phyloP scores from a whole-genome alignment of 1,140 invertebrate genomes.

The Heliconius himera region DNA sequence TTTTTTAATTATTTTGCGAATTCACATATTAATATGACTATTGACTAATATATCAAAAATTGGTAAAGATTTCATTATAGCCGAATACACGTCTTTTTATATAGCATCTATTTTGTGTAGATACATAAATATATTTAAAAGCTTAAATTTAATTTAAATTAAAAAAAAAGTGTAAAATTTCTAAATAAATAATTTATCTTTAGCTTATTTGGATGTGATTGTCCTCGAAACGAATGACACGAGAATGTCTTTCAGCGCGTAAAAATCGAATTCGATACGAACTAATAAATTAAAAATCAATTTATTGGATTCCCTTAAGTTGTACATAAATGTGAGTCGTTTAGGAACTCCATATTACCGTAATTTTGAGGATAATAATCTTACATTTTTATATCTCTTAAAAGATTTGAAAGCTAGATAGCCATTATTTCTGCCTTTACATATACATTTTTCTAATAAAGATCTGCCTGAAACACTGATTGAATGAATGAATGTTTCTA shows the following conservation, averaged over 20 bases:
- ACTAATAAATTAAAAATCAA: conserved; percentile 60
- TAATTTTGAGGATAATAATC: background rate
- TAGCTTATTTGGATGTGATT: conserved; percentile 15
- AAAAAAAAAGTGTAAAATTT: too few relatives aligned
- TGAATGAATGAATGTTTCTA: background rate
- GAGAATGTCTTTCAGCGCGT: conserved; percentile 38
- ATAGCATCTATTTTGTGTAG: too few relatives aligned
- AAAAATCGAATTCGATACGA: conserved; percentile 51
- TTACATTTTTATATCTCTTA: background rate
- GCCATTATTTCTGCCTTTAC: background rate
- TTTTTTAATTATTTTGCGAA: too few relatives aligned
- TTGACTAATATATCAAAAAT: too few relatives aligned
- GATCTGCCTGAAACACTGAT: background rate
- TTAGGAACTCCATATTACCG: background rate
- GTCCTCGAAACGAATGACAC: conserved; percentile 36
- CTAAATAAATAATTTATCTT: background rate
- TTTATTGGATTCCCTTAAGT: conserved; percentile 49
- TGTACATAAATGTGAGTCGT: background rate
- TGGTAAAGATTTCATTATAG: too few relatives aligned
- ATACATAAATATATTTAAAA: too few relatives aligned
- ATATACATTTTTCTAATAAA: background rate
- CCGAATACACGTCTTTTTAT: too few relatives aligned
- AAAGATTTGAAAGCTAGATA: background rate
- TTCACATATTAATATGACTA: too few relatives aligned
- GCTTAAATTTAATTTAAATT: background rate